A percentile compares a stretch with the other conserved stretches of the same genome.
These are phyloP conservation scores for Rhodinocichla rosea DNA, from an alignment of 2,113 vertebrate genomes.

Conservation along the genomic window DNA sequence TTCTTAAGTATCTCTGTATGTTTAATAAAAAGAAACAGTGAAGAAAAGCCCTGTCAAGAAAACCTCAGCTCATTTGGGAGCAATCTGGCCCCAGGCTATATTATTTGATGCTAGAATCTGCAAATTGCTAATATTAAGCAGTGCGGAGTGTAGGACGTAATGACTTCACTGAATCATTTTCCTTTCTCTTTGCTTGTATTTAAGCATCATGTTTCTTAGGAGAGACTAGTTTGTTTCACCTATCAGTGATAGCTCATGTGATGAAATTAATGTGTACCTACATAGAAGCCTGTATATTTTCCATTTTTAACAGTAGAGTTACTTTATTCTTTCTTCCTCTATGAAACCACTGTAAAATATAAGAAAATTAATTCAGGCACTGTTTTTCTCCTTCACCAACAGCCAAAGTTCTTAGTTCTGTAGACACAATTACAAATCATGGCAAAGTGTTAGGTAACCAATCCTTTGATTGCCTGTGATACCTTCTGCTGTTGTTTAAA, in stretches of 20 bases:
- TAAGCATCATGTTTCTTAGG: not conserved
- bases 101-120: not conserved
- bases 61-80: not conserved
- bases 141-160: not conserved
- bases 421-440: not conserved
- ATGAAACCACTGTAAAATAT: not conserved
- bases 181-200: not conserved
- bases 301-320: not conserved
- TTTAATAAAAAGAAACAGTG: slow-evolving; percentile 26
- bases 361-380: not conserved
- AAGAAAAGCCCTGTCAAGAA: slow-evolving; percentile 5
- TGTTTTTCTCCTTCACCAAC: not conserved
- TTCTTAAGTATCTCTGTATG: slow-evolving; percentile 9
- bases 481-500: not conserved
- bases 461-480: not conserved
- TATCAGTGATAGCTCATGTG: not conserved
- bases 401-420: not conserved
- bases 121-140: slow-evolving; percentile 8
- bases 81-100: not conserved
- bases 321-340: not conserved
- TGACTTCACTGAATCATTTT: not conserved
- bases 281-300: not conserved
- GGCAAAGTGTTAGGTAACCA: not conserved
- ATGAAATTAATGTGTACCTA: not conserved
- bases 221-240: not conserved